Base-by-base conservation (phyloP, 2,797 vertebrate genomes). In the Fistularia commersonii region DNA sequence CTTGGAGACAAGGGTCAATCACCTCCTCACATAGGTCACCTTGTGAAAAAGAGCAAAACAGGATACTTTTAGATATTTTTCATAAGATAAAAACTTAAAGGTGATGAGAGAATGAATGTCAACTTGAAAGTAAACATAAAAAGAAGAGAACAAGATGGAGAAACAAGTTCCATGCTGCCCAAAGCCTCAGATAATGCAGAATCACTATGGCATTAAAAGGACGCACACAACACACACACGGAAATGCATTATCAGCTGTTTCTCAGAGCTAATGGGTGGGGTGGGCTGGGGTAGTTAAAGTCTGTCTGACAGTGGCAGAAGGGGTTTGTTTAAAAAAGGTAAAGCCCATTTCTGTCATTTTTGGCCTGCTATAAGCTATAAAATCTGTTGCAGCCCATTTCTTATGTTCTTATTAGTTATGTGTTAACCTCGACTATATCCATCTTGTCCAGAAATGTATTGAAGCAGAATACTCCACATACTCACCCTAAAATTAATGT, bases 21-120 rank as follows among this genome's bases (percentile, higher is more conserved):
- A 97, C 93, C 74, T 99, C 97, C 8, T 98, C 95, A 40, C 97
- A 99, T 43, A 98, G 90, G 59, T 98, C 96, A 66, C 97, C 97
- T 99, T 82, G 52, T 43, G 62, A 61, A 32, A 61, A n/a, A 63
- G n/a, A 33, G n/a, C 3, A 13, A 41, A 15, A 47, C 34, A 39
- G 39, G 32, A 32, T 4, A 48, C 34, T 7, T 3, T 35, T 35
- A 35, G 6, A 6, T 35, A 35, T 35, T 35, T 35, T 35, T n/a
- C n/a, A n/a, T n/a, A n/a, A n/a, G n/a, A n/a, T n/a, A n/a, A n/a
- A n/a, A n/a, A n/a, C n/a, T n/a, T n/a, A n/a, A n/a, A n/a, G n/a
- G n/a, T n/a, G n/a, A n/a, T n/a, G n/a, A n/a, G n/a, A n/a, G n/a
- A n/a, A n/a, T n/a, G n/a, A n/a, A n/a, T n/a, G n/a, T n/a, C n/a